Evolutionary conservation across 2,113 vertebrate species (phyloP).

Genomic region (Heliornis fulica): DNA sequence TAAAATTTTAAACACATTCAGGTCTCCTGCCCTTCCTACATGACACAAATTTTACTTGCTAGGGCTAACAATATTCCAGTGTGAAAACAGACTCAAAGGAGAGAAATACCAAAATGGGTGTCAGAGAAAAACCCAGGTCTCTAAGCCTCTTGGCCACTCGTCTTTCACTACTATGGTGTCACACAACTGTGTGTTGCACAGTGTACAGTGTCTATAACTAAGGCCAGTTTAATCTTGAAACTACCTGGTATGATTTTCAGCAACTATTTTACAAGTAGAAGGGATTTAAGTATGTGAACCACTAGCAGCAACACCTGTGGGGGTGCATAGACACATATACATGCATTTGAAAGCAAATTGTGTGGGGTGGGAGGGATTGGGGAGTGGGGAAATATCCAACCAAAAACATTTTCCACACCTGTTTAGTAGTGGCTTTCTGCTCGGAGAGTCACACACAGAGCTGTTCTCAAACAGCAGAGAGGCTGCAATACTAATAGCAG

Average conservation of each 20-base stretch:
- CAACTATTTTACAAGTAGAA: not conserved
- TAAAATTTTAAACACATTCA: not conserved
- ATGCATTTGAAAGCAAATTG: not conserved
- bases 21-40: not conserved
- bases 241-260: not conserved
- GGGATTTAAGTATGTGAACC: not conserved
- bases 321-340: rapidly evolving
- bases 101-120: not conserved
- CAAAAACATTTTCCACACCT: not conserved
- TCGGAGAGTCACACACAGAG: rapidly evolving
- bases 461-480: not conserved
- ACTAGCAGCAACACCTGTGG: rapidly evolving
- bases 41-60: not conserved
- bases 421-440: not conserved
- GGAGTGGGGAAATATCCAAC: too few relatives aligned
- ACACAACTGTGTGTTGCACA: not conserved
- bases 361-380: too few relatives aligned
- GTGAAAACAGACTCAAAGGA: not conserved
- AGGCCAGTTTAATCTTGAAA: not conserved
- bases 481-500: not conserved
- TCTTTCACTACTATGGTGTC: not conserved
- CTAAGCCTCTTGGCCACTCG: not conserved
- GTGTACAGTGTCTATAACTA: not conserved
- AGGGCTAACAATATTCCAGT: not conserved
- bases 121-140: not conserved